Conservation (phyloP, 2,113 vertebrate genomes). For the Coptodon rendalli region DNA sequence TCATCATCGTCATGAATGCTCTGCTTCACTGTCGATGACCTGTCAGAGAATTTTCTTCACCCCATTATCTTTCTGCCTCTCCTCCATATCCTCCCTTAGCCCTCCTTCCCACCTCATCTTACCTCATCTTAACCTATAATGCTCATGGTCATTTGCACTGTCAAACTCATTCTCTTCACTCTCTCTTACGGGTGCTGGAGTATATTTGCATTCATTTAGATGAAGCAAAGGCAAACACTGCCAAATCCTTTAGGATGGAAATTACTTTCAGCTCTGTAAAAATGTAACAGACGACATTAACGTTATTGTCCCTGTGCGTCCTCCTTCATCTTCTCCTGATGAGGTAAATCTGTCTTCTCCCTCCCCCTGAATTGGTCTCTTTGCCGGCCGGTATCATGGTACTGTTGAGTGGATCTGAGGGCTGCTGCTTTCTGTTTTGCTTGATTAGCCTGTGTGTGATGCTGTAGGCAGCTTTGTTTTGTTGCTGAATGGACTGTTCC, state of each 20-base stretch:
- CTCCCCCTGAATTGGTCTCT: neutral
- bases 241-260: neutral
- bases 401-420: conserved; percentile 35
- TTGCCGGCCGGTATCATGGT: conserved; percentile 7
- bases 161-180: conserved; percentile 2
- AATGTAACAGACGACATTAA: neutral
- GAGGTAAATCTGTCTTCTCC: neutral
- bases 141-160: neutral
- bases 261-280: neutral
- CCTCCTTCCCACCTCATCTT: neutral
- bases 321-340: neutral
- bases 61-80: conserved; percentile 15
- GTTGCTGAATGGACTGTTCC: conserved; percentile 62
- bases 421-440: conserved; percentile 56
- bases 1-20: conserved; percentile 33
- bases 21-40: conserved; percentile 7
- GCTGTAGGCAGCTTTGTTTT: conserved; percentile 69
- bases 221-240: neutral
- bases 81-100: neutral
- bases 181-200: neutral
- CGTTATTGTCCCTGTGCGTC: neutral
- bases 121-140: neutral
- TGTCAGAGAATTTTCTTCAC: conserved; percentile 25
- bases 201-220: neutral
- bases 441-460: conserved; percentile 64